Evolutionary conservation across 2,797 vertebrate genomes (phyloP), one percentile per base, ranked within the genome.

Genomic region (Microctenopoma stevenorrisi): DNA sequence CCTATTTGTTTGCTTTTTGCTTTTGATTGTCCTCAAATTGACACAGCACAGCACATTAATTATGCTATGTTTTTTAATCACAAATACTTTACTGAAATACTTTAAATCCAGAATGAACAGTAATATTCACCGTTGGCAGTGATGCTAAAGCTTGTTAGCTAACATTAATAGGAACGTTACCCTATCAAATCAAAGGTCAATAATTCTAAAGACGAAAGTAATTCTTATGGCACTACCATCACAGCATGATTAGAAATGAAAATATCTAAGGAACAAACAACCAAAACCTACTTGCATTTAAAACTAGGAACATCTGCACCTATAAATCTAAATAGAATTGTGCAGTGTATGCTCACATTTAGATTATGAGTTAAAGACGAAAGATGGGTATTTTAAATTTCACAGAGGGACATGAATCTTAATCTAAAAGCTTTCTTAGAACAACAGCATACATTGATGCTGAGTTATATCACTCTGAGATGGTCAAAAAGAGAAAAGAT

Each of bases 401-500:
- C 43, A 64, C 43, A 22, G 43, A 10, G 13, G 47, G 54, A 46
- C 49, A 46, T 49, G 26, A 69, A 79, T 77, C 40, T 82, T 64
- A 42, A 76, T 83, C 46, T 64, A 30, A 75, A 68, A 52, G 40
- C 78, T 26, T 28, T 28, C 7, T 15, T 40, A 18, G 64, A 56
- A 74, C 65, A 70, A 77, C 44, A 70, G 57, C 50, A 47, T n/a
- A 48, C n/a, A 25, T 43, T 72, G 57, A 58, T 59, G 15, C 22
- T 5, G 49, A 69, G 61, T 43, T 49, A 1, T 28, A 79, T 57
- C 53, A 74, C 63, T 69, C 25, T 64, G 60, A 62, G 63, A 84
- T 79, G 74, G 80, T 81, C 71, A 82, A 67, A 69, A 58, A n/a
- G 30, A 78, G 65, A 76, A 37, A 47, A 80, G 60, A 66, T 81